Conservation (phyloP, 2,888 invertebrate genomes). For the Epinotia bilunana region DNA sequence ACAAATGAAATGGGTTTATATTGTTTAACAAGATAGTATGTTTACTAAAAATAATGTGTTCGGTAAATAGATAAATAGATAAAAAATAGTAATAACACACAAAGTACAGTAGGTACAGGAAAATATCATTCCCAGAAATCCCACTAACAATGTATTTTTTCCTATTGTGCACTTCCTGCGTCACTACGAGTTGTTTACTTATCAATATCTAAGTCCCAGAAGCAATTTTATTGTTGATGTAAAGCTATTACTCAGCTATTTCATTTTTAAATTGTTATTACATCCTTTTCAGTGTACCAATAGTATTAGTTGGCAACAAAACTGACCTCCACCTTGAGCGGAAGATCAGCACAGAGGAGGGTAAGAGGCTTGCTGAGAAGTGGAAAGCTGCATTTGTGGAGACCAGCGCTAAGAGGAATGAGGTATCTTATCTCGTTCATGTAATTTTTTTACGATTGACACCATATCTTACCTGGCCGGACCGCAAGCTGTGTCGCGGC, state of each 20-base stretch:
- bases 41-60: neutral
- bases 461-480: neutral
- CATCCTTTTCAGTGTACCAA: conserved; percentile 91
- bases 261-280: conserved; percentile 2
- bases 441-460: neutral
- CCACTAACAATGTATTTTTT: neutral
- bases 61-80: neutral
- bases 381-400: conserved; percentile 98
- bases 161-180: neutral
- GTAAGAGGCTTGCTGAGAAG: conserved; percentile 94
- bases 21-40: too few relatives aligned
- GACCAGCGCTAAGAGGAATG: conserved; percentile 98
- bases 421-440: conserved; percentile 78
- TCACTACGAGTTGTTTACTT: neutral
- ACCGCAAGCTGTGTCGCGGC: too few relatives aligned
- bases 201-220: neutral
- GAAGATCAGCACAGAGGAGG: conserved; percentile 94
- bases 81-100: neutral
- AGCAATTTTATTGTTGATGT: neutral
- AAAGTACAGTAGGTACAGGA: neutral
- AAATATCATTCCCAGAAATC: neutral
- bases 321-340: conserved; percentile 97
- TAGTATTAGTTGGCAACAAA: conserved; percentile 98
- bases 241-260: neutral
- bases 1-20: too few relatives aligned